Base-by-base conservation (phyloP, 2,888 invertebrate species). In the Baccha elongata region DNA sequence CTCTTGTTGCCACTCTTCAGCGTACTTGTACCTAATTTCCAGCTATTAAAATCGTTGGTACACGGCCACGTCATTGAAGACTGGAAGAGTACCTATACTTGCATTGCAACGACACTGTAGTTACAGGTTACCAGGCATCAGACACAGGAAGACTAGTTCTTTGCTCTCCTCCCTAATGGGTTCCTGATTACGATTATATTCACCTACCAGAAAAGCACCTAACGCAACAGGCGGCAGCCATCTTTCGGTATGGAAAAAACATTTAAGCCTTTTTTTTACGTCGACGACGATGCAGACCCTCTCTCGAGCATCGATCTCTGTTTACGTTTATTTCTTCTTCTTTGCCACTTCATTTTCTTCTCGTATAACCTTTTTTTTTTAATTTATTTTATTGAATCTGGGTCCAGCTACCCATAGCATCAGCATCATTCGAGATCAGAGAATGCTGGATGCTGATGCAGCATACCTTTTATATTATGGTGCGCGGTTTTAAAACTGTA, bases 321-420 rank as follows among this genome's bases (percentile, higher is more conserved):
- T 83, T 83, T 83, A 83, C 83, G 32, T 64, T 83, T 83, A 76
- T 83, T 83, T 72, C 78, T 83, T 76, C 83, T 78, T 78, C 83
- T 72, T 58, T 73, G 83, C 78, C 83, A 83, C 83, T 83, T 83
- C 78, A 60, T 78, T 78, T 71, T 72, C 67, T 60, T 72, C 55
- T 67, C 37, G 32, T 62, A 60, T n/a, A 6, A 52, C 64, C 62
- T 68, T 48, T 32, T 50, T 15, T 44, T 48, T 58, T 13, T 37
- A 19, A 44, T 65, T 75, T 32, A 37, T 53, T 73, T 80, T 69
- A 73, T 78, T 83, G 78, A 64, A 83, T 68, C 50, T 83, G 72
- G 72, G 83, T 78, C 76, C 83, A 73, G 58, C 58, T 60, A 42
- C 44, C 60, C 60, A n/a, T n/a, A 60, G 60, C 60, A 60, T 60